Conservation (phyloP, 2,888 invertebrate species). For the Dendrolimus pini region DNA sequence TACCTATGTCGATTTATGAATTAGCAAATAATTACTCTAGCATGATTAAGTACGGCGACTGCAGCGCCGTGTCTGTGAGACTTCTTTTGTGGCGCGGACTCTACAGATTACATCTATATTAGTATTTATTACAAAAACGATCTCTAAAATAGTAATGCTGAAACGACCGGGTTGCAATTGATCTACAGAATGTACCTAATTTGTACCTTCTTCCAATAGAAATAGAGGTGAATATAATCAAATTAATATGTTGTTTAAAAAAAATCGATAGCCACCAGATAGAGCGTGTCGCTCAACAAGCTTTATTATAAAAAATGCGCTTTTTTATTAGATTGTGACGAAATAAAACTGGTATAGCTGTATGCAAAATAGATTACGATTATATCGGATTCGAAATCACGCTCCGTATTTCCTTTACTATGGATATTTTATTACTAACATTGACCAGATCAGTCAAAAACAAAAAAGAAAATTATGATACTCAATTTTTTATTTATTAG, state of each 20-base stretch:
- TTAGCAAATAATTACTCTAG: too few relatives aligned
- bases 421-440: not conserved
- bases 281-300: conserved; percentile 21
- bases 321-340: conserved; percentile 3
- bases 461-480: too few relatives aligned
- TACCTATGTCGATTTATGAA: too few relatives aligned
- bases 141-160: conserved; percentile 39
- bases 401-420: not conserved
- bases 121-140: not conserved
- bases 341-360: not conserved
- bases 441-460: too few relatives aligned
- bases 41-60: too few relatives aligned
- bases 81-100: too few relatives aligned
- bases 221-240: conserved; percentile 6
- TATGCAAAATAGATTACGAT: not conserved
- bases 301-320: conserved; percentile 8
- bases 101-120: not conserved
- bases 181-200: conserved; percentile 6
- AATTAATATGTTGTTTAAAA: conserved; percentile 10
- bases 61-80: too few relatives aligned
- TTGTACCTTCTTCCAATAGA: conserved; percentile 5
- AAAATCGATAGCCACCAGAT: conserved; percentile 9
- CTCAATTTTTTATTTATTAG: too few relatives aligned
- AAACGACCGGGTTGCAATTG: conserved; percentile 15
- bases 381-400: not conserved